Evolutionary conservation across 2,113 vertebrate species (phyloP).

Genomic region (Coptodon bakossiorum): DNA sequence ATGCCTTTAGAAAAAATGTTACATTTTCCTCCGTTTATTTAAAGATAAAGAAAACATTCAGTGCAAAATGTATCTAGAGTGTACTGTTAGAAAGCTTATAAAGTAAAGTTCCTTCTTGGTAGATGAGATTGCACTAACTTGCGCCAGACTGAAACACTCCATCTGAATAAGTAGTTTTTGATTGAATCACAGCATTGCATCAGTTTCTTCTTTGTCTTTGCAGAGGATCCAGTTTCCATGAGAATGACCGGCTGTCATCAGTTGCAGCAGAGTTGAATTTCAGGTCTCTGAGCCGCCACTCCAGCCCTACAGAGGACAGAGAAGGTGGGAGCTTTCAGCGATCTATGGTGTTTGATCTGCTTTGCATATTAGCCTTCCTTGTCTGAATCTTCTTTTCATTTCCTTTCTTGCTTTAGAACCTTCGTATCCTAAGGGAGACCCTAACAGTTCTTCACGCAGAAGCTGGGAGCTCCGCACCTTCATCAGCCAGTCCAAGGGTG

Average conservation of each 20-base stretch:
- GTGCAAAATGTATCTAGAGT: neutral
- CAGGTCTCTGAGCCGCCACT: constrained; percentile 94
- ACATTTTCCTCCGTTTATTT: neutral
- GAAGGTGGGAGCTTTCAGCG: constrained; percentile 75
- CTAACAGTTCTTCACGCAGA: constrained; percentile 71
- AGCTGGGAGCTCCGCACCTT: constrained; percentile 95
- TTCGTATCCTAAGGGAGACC: constrained; percentile 85
- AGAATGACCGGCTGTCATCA: constrained; percentile 91
- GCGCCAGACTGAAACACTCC: neutral
- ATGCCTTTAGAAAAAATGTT: neutral
- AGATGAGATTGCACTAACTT: neutral
- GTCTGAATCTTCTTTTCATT: neutral
- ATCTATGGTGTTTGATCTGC: neutral
- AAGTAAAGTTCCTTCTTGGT: neutral
- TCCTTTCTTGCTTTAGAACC: constrained; percentile 75
- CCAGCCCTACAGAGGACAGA: constrained; percentile 93
- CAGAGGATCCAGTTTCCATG: constrained; percentile 89
- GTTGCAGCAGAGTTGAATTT: constrained; percentile 91
- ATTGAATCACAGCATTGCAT: neutral
- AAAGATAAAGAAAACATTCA: neutral
- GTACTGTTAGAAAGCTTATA: neutral
- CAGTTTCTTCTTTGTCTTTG: neutral
- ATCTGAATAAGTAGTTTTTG: neutral
- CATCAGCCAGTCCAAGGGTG: constrained; percentile 91
- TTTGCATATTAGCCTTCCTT: neutral